A percentile compares a stretch with the other conserved stretches of the same genome.
These are phyloP conservation scores for Dicrostonyx torquatus DNA, from an alignment of 2,797 vertebrate genomes.

Conservation along the genomic window DNA sequence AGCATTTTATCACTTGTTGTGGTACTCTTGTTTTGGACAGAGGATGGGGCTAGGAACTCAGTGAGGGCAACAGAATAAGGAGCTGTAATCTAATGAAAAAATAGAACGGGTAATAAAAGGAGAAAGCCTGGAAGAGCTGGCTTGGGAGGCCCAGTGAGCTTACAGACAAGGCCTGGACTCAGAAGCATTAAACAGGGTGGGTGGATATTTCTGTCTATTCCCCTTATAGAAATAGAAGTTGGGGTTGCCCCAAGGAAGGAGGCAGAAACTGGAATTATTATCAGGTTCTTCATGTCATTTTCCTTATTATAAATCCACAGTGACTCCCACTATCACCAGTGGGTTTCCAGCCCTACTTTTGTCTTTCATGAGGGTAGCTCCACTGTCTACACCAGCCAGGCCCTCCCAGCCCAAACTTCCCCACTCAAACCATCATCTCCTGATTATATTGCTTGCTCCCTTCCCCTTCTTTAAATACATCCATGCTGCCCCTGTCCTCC, in stretches of 20 bases:
- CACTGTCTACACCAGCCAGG: neutral
- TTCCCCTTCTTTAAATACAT: neutral
- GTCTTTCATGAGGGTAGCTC: neutral
- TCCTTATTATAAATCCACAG: neutral
- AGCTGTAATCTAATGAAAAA: constrained; percentile 51
- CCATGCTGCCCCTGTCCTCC: neutral
- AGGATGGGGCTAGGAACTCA: neutral
- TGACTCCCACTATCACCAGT: neutral
- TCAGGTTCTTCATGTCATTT: neutral
- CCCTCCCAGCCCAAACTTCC: too few relatives aligned
- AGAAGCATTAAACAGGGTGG: neutral
- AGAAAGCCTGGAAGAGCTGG: constrained; percentile 10
- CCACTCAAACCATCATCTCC: neutral
- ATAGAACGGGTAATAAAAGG: constrained; percentile 11
- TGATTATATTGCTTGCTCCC: neutral
- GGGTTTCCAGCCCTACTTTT: neutral
- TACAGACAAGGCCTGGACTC: neutral
- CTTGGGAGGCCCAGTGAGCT: neutral
- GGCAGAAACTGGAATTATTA: neutral
- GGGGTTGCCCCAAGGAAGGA: neutral
- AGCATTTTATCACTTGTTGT: constrained; percentile 37
- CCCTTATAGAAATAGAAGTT: neutral
- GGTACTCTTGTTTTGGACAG: neutral
- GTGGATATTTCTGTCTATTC: constrained; percentile 29
- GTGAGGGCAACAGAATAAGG: neutral